Conservation (phyloP, 2,888 invertebrate species). For the Lasioglossum villosulum region DNA sequence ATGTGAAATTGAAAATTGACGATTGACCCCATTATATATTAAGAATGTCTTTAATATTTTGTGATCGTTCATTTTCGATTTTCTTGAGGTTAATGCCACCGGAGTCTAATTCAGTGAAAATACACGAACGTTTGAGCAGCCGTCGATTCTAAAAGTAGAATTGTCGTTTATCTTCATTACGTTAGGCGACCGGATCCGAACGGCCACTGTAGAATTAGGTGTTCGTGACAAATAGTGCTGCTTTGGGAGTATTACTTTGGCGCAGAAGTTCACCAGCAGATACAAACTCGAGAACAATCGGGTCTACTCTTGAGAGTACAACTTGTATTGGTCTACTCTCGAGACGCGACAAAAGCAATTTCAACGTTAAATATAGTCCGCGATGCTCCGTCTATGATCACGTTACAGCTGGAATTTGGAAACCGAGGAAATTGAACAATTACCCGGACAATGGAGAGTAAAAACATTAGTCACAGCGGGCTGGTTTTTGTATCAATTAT, state of each 20-base stretch:
- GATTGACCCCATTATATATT: neutral
- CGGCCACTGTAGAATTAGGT: neutral
- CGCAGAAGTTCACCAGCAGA: neutral
- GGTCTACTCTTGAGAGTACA: neutral
- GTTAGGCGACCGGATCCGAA: neutral
- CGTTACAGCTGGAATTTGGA: neutral
- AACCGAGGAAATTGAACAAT: neutral
- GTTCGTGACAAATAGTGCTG: conserved; percentile 5
- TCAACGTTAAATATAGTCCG: neutral
- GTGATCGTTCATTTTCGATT: neutral
- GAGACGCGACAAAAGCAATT: neutral
- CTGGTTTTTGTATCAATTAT: neutral
- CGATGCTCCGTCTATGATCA: neutral
- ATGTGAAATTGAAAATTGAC: neutral
- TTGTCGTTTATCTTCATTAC: conserved; percentile 6
- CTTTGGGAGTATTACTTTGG: neutral
- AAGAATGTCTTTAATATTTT: neutral
- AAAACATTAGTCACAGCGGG: neutral
- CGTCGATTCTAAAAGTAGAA: conserved; percentile 2
- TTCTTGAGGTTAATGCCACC: neutral
- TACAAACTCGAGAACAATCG: neutral
- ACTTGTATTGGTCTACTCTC: neutral
- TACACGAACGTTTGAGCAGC: neutral
- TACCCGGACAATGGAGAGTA: neutral
- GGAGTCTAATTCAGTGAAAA: neutral